A percentile compares a stretch with the other conserved stretches of the same genome.
Evolutionary conservation across 2,797 vertebrate species (phyloP).

Genomic region (Arnoldichthys spilopterus): DNA sequence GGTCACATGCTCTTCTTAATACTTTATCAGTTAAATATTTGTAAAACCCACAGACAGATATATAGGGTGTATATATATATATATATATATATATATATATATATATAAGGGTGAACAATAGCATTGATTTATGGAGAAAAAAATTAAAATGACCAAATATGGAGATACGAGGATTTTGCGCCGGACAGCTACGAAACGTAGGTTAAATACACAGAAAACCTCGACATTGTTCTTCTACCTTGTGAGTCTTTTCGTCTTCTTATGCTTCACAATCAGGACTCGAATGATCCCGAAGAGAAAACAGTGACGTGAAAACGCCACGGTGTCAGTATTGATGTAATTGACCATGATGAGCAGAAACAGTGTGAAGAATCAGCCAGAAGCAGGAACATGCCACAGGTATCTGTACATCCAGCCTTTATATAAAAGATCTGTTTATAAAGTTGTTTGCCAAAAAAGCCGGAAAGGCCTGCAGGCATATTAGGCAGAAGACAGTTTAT

Average conservation of each 20-base stretch:
- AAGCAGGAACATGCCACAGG: not conserved
- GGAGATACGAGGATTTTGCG: too few species aligned
- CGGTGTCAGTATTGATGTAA: slow-evolving; percentile 35
- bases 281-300: slow-evolving; percentile 71
- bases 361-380: slow-evolving; percentile 8
- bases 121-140: too few species aligned
- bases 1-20: too few species aligned
- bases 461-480: slow-evolving; percentile 26
- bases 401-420: slow-evolving; percentile 9
- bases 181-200: slow-evolving; percentile 71
- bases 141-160: too few species aligned
- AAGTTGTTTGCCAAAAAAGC: slow-evolving; percentile 17
- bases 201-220: slow-evolving; percentile 77
- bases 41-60: too few species aligned
- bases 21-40: too few species aligned
- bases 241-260: slow-evolving; percentile 70
- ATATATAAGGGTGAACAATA: too few species aligned
- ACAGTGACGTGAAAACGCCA: slow-evolving; percentile 35
- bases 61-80: too few species aligned
- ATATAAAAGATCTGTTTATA: slow-evolving; percentile 22
- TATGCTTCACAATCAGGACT: slow-evolving; percentile 70
- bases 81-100: too few species aligned
- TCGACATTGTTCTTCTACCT: slow-evolving; percentile 76
- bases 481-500: slow-evolving; percentile 43
- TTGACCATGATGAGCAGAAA: slow-evolving; percentile 63